A percentile compares a stretch with the other conserved stretches of the same genome.
phyloP scores from a whole-genome alignment of 2,888 invertebrate species.

The Harpalus rufipes region DNA sequence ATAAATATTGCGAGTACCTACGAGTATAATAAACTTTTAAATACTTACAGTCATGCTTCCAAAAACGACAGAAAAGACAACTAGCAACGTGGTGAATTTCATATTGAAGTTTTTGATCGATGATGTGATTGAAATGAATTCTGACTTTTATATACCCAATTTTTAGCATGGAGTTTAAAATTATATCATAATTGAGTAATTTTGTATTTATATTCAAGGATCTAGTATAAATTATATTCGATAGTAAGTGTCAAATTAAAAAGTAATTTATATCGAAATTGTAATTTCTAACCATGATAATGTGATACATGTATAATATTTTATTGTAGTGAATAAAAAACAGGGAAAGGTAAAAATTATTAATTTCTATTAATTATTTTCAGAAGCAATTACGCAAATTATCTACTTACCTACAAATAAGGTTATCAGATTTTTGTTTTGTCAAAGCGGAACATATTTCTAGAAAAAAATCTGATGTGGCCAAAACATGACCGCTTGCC shows the following conservation, averaged over 20 bases:
- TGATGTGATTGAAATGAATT: not conserved
- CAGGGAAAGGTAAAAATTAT: not conserved
- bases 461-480: too few relatives aligned
- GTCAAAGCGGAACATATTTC: too few relatives aligned
- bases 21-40: not conserved
- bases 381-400: not conserved
- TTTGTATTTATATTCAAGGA: not conserved
- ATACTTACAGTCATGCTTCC: not conserved
- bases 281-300: not conserved
- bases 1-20: too few relatives aligned
- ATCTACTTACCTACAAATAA: not conserved
- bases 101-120: not conserved
- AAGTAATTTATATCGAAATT: not conserved
- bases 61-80: not conserved
- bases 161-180: not conserved
- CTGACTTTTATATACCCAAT: not conserved
- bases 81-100: not conserved
- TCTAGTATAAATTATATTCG: not conserved
- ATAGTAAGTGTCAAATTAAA: not conserved
- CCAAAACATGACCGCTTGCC: too few relatives aligned
- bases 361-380: not conserved
- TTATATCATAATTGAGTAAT: not conserved
- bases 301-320: not conserved
- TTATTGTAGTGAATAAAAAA: not conserved
- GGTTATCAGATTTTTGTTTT: too few relatives aligned